phyloP scores from a whole-genome alignment of 2,888 invertebrate genomes.

The Osmoderma eremita region DNA sequence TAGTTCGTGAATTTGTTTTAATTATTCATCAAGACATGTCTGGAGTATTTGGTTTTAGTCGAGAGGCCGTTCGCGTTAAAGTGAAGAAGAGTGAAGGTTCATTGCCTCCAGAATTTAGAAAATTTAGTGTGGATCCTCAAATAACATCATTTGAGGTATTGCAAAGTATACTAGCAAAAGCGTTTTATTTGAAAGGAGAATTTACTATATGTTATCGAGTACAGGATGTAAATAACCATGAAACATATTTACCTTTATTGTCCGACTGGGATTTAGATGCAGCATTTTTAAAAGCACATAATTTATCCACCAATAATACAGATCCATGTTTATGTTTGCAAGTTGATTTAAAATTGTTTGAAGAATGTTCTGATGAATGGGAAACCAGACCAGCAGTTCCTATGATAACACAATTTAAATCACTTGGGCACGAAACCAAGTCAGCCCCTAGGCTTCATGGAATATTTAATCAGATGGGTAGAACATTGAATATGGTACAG shows the following conservation, averaged over 20 bases:
- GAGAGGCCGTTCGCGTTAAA: slow-evolving; percentile 92
- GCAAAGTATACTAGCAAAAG: slow-evolving; percentile 90
- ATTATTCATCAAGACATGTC: slow-evolving; percentile 55
- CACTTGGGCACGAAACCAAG: slow-evolving; percentile 62
- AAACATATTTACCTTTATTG: slow-evolving; percentile 85
- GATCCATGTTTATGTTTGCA: slow-evolving; percentile 90
- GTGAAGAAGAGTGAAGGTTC: slow-evolving; percentile 92
- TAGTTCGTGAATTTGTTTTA: slow-evolving; percentile 26
- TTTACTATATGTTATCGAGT: slow-evolving; percentile 92
- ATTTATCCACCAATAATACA: slow-evolving; percentile 75
- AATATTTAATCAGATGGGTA: slow-evolving; percentile 90
- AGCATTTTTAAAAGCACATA: slow-evolving; percentile 87
- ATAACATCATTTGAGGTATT: slow-evolving; percentile 94
- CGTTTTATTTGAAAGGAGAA: slow-evolving; percentile 94
- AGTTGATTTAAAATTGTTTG: slow-evolving; percentile 90
- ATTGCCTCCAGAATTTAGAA: slow-evolving; percentile 83
- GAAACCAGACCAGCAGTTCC: slow-evolving; percentile 67
- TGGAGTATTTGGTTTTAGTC: slow-evolving; percentile 78
- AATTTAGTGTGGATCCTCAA: slow-evolving; percentile 96
- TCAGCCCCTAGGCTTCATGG: slow-evolving; percentile 76
- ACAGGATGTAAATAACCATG: slow-evolving; percentile 87
- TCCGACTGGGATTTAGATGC: slow-evolving; percentile 99
- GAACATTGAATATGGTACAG: slow-evolving; percentile 86
- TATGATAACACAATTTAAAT: slow-evolving; percentile 60
- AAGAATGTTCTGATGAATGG: slow-evolving; percentile 82